phyloP scores from a whole-genome alignment of 2,113 vertebrate genomes.

The Mustela nigripes region DNA sequence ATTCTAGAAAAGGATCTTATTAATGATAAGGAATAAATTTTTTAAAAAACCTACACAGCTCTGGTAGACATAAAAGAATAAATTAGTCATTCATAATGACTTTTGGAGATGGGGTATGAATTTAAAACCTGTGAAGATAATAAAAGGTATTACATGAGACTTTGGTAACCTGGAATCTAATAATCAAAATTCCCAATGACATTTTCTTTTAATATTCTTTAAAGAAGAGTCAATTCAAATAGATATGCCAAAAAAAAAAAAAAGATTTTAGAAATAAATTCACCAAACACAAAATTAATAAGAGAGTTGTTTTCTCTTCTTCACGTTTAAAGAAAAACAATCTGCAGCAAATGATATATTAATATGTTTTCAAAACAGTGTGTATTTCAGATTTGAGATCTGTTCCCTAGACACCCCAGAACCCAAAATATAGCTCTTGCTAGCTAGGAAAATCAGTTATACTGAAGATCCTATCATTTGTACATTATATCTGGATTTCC shows the following conservation, averaged over 20 bases:
- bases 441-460: neutral
- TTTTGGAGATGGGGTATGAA: neutral
- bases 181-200: neutral
- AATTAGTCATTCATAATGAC: neutral
- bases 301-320: neutral
- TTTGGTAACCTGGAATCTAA: neutral
- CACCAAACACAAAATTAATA: neutral
- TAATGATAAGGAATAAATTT: neutral
- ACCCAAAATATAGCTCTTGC: neutral
- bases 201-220: neutral
- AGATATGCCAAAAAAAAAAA: neutral
- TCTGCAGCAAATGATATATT: neutral
- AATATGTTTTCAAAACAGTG: neutral
- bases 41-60: neutral
- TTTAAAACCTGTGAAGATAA: neutral
- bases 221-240: neutral
- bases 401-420: neutral
- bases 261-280: neutral
- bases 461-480: neutral
- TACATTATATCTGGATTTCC: slow-evolving; percentile 20
- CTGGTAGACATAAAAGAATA: neutral
- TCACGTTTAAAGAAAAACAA: neutral
- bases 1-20: neutral
- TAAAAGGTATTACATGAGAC: neutral
- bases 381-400: neutral